These are phyloP conservation scores for Mylabris phalerata DNA, from an alignment of 1,140 invertebrate species.

Conservation along the genomic window DNA sequence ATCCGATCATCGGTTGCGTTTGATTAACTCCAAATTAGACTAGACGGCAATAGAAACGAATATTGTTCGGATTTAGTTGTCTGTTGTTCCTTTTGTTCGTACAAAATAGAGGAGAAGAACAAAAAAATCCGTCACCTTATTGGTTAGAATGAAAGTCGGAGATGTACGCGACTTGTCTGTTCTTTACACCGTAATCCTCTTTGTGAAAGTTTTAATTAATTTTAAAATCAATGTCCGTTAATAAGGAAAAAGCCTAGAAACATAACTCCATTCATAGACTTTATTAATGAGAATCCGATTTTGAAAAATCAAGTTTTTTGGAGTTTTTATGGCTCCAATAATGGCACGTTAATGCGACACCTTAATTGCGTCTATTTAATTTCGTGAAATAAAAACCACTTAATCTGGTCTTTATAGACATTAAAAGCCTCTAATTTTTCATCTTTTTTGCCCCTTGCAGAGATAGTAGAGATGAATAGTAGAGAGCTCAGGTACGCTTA, in stretches of 20 bases:
- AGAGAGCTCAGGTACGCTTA: too few relatives aligned
- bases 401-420: neutral
- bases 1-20: too few relatives aligned
- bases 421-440: too few relatives aligned
- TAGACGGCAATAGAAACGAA: too few relatives aligned
- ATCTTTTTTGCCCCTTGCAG: too few relatives aligned
- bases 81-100: neutral
- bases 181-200: slow-evolving; percentile 19
- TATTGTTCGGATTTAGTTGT: too few relatives aligned
- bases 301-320: slow-evolving; percentile 6
- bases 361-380: slow-evolving; percentile 13
- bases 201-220: slow-evolving; percentile 25
- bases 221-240: slow-evolving; percentile 21
- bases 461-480: too few relatives aligned
- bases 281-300: slow-evolving; percentile 13
- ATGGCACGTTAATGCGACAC: slow-evolving; percentile 5
- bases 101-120: neutral
- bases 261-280: slow-evolving; percentile 9
- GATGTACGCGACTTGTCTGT: too few relatives aligned
- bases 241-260: slow-evolving; percentile 16
- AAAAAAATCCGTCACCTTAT: neutral
- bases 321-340: slow-evolving; percentile 1
- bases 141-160: too few relatives aligned
- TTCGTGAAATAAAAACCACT: slow-evolving; percentile 4
- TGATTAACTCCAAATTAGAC: too few relatives aligned